Evolutionary conservation across 2,113 vertebrate genomes (phyloP).

Genomic region (Sander lucioperca): DNA sequence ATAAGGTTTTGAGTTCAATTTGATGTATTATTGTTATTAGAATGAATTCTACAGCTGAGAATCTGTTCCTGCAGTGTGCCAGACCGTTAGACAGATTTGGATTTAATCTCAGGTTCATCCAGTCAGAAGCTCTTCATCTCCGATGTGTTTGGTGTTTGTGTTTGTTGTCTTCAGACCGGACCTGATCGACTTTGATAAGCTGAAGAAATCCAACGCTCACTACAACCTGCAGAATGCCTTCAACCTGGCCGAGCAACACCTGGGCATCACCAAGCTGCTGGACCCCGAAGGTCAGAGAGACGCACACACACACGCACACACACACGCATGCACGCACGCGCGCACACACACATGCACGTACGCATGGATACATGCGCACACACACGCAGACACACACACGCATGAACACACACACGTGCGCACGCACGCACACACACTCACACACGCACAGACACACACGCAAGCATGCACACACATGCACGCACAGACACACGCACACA

Average conservation of each 20-base stretch:
- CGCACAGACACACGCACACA: neutral
- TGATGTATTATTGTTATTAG: too few species aligned
- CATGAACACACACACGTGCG: neutral
- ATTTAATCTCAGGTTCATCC: too few species aligned
- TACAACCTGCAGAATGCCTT: conserved; percentile 99
- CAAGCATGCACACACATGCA: accelerated
- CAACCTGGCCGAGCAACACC: conserved; percentile 94
- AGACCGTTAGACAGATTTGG: too few species aligned
- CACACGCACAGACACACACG: accelerated
- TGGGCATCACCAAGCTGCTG: conserved; percentile 93
- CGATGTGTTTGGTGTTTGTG: too few species aligned
- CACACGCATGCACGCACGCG: neutral
- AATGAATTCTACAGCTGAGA: too few species aligned
- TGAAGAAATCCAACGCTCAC: conserved; percentile 99
- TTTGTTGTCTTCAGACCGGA: conserved; percentile 87
- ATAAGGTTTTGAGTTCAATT: too few species aligned
- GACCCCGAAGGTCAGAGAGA: conserved; percentile 91
- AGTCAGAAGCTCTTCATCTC: too few species aligned
- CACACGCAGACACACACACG: neutral
- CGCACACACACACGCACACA: neutral
- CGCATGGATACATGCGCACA: neutral
- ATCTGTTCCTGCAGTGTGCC: too few species aligned
- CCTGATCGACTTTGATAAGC: conserved; percentile 98
- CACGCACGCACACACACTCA: neutral
- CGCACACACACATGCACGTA: neutral